Evolutionary conservation across 2,113 vertebrate species (phyloP).

Genomic region (Brachyhypopomus occidentalis): DNA sequence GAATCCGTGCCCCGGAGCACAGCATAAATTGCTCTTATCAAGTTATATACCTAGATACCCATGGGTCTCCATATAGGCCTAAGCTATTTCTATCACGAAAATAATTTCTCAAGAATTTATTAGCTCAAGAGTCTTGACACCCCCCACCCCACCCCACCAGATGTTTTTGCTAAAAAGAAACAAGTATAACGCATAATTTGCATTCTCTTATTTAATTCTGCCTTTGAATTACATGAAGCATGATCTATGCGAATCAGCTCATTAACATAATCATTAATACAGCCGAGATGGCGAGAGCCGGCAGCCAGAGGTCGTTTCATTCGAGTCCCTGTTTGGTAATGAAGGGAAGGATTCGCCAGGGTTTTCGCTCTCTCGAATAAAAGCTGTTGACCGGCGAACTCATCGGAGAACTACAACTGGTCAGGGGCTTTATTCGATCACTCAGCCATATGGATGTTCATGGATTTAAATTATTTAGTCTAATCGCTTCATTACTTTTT

Average conservation of each 20-base stretch:
- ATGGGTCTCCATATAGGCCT: slow-evolving; percentile 80
- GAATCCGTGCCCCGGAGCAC: slow-evolving; percentile 89
- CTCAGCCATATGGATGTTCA: slow-evolving; percentile 74
- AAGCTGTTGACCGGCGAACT: slow-evolving; percentile 60
- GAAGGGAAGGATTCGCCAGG: slow-evolving; percentile 56
- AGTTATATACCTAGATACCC: slow-evolving; percentile 88
- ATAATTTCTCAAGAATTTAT: slow-evolving; percentile 58
- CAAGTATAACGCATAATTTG: slow-evolving; percentile 67
- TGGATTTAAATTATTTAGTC: slow-evolving; percentile 79
- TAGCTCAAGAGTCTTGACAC: slow-evolving; percentile 59
- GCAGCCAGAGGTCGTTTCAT: slow-evolving; percentile 55
- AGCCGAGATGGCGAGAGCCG: slow-evolving; percentile 56
- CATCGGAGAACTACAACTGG: slow-evolving; percentile 53
- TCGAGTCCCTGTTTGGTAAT: slow-evolving; percentile 60
- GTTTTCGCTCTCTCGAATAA: slow-evolving; percentile 68
- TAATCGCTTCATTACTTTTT: slow-evolving; percentile 79
- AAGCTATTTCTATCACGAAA: slow-evolving; percentile 79
- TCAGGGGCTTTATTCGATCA: slow-evolving; percentile 65
- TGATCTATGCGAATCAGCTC: slow-evolving; percentile 70
- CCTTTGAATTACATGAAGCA: slow-evolving; percentile 70
- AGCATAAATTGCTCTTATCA: slow-evolving; percentile 91
- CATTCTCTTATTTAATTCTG: slow-evolving; percentile 74
- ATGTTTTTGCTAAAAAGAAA: slow-evolving; percentile 61
- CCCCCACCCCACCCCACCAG: slow-evolving; percentile 59
- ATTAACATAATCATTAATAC: slow-evolving; percentile 75